phyloP scores from a whole-genome alignment of 2,888 invertebrate genomes.

The Nudaria mundana region DNA sequence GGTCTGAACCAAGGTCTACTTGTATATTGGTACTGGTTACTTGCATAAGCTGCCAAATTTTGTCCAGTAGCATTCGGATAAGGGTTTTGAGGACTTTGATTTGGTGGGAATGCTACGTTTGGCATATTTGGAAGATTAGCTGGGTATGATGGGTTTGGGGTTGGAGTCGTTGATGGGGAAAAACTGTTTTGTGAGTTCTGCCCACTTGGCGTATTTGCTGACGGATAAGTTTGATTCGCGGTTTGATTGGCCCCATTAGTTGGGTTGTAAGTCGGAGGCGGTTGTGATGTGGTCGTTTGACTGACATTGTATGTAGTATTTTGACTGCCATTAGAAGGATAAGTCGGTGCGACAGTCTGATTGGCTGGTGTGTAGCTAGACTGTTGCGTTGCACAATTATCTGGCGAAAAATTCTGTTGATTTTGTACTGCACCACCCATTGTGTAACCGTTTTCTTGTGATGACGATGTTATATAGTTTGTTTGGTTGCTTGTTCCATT shows the following conservation, averaged over 20 bases:
- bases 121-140: constrained; percentile 56
- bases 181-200: constrained; percentile 60
- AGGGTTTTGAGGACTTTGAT: constrained; percentile 57
- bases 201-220: constrained; percentile 45
- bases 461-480: constrained; percentile 69
- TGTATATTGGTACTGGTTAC: constrained; percentile 70
- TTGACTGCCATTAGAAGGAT: constrained; percentile 51
- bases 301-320: constrained; percentile 44
- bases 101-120: constrained; percentile 57
- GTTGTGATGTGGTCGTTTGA: constrained; percentile 53
- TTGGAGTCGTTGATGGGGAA: constrained; percentile 68
- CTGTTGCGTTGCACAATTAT: constrained; percentile 50
- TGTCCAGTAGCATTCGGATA: constrained; percentile 75
- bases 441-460: constrained; percentile 61
- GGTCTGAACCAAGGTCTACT: constrained; percentile 72
- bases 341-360: constrained; percentile 51
- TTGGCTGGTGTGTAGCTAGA: constrained; percentile 48
- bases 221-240: constrained; percentile 46
- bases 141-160: constrained; percentile 60
- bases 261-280: constrained; percentile 53
- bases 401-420: constrained; percentile 54
- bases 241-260: constrained; percentile 54
- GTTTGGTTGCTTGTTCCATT: constrained; percentile 58
- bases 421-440: constrained; percentile 49
- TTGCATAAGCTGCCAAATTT: constrained; percentile 72